Conservation (phyloP, 2,888 invertebrate species). For the Syrista parreyssii region DNA sequence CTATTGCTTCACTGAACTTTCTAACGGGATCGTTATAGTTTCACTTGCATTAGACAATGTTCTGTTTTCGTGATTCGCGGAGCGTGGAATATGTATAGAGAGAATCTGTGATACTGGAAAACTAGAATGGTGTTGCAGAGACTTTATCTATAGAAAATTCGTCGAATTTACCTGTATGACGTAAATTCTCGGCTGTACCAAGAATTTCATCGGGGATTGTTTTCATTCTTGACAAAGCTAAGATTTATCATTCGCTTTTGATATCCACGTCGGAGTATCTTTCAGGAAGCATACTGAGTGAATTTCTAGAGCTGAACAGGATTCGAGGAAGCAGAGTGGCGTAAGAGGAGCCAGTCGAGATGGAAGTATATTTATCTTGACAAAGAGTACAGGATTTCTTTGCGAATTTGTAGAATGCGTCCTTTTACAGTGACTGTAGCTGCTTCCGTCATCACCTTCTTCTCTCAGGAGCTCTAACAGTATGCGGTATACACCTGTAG, state of each 20-base stretch:
- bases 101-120: not conserved
- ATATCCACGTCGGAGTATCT: not conserved
- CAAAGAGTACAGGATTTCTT: not conserved
- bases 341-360: not conserved
- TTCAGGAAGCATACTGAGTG: not conserved
- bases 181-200: not conserved
- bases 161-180: not conserved
- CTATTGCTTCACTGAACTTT: not conserved
- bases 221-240: not conserved
- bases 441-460: slow-evolving; percentile 36
- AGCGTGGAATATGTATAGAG: not conserved
- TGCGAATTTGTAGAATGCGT: not conserved
- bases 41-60: not conserved
- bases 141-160: not conserved
- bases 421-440: slow-evolving; percentile 23
- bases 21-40: not conserved
- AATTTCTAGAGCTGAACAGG: not conserved
- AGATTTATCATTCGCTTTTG: not conserved
- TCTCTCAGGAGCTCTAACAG: not conserved
- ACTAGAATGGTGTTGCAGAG: not conserved
- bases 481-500: no score
- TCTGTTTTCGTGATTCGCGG: not conserved
- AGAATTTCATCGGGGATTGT: not conserved
- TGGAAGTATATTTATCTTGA: not conserved
- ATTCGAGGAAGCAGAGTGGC: slow-evolving; percentile 6